A percentile compares a stretch with the other conserved stretches of the same genome.
phyloP scores from a whole-genome alignment of 2,113 vertebrate genomes.

The Oreochromis aureus region DNA sequence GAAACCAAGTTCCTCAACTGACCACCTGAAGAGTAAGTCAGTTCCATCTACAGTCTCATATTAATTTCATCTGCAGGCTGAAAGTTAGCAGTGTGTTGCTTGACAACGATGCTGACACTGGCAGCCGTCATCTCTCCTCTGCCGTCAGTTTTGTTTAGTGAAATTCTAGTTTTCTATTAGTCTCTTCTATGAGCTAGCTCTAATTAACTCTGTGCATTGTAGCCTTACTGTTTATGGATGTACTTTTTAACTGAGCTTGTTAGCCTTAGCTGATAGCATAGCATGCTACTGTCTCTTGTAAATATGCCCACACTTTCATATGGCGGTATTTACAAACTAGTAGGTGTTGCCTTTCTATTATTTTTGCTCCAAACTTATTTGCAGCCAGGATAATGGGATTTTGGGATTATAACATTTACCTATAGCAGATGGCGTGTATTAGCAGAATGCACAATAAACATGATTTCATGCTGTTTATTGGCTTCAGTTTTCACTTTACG shows the following conservation, averaged over 20 bases:
- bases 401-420: not conserved
- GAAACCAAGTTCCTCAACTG: not conserved
- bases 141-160: too few species aligned
- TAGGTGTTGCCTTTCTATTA: not conserved
- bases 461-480: not conserved
- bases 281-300: not conserved
- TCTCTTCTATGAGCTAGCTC: not conserved
- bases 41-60: not conserved
- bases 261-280: not conserved
- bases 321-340: accelerated
- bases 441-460: not conserved
- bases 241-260: not conserved
- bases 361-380: not conserved
- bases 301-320: not conserved
- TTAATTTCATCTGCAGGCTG: not conserved
- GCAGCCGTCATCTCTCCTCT: not conserved
- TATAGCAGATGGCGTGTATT: not conserved
- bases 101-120: not conserved
- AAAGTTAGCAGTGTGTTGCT: not conserved
- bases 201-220: not conserved
- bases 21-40: not conserved
- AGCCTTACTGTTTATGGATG: not conserved
- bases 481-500: not conserved
- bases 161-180: not conserved
- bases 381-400: not conserved